Evolutionary conservation across 2,888 invertebrate species (phyloP).

Genomic region (Saturnia japonica): DNA sequence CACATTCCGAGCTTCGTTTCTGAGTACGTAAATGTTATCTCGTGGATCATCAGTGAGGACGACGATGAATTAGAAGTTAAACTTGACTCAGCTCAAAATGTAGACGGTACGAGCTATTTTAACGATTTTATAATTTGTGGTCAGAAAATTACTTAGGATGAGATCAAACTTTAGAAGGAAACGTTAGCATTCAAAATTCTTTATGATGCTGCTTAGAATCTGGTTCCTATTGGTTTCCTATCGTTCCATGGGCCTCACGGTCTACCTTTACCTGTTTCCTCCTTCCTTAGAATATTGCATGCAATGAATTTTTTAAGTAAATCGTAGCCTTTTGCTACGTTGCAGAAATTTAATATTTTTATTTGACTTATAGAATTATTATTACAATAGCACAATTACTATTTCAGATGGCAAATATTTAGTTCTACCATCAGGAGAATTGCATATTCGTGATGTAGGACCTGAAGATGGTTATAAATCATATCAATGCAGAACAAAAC

Average conservation of each 20-base stretch:
- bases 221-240: conserved; percentile 60
- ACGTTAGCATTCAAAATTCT: neutral
- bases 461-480: conserved; percentile 97
- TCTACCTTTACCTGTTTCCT: conserved; percentile 79
- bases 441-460: conserved; percentile 97
- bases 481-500: conserved; percentile 96
- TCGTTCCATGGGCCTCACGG: conserved; percentile 83
- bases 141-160: neutral
- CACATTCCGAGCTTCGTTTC: conserved; percentile 96
- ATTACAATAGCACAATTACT: conserved; percentile 28
- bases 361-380: conserved; percentile 19
- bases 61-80: conserved; percentile 74
- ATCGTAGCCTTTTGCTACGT: conserved; percentile 66
- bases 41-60: conserved; percentile 92
- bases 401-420: conserved; percentile 95
- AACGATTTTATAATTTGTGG: neutral
- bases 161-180: neutral
- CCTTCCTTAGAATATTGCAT: conserved; percentile 82
- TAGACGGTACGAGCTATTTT: conserved; percentile 57
- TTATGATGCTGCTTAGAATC: conserved; percentile 43
- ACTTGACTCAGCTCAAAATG: conserved; percentile 61
- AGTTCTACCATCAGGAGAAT: conserved; percentile 96
- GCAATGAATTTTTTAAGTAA: conserved; percentile 72
- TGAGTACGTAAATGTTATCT: conserved; percentile 92
- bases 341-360: conserved; percentile 34